These are phyloP conservation scores for Amblyopsis rosae DNA, from an alignment of 2,113 vertebrate genomes.

Conservation along the genomic window DNA sequence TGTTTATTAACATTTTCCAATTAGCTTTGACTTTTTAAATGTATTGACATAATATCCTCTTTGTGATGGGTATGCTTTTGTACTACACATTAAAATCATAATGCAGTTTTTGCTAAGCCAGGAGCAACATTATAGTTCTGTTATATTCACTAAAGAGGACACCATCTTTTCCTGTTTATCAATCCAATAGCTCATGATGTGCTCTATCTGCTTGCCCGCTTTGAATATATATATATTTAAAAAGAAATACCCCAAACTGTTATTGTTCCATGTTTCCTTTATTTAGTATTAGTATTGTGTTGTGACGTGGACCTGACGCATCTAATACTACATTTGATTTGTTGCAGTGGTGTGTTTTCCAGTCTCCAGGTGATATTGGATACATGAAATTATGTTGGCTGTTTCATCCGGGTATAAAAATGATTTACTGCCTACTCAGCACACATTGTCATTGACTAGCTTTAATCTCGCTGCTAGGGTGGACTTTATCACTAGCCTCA, in stretches of 20 bases:
- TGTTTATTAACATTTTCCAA: constrained; percentile 39
- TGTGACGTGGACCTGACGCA: constrained; percentile 69
- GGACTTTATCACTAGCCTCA: constrained; percentile 64
- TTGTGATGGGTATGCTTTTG: constrained; percentile 65
- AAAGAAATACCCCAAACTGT: constrained; percentile 63
- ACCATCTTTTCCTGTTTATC: constrained; percentile 70
- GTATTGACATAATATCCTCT: constrained; percentile 73
- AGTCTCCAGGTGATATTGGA: constrained; percentile 71
- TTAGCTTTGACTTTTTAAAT: constrained; percentile 54
- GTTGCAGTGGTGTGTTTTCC: constrained; percentile 42
- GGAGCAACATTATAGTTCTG: constrained; percentile 73
- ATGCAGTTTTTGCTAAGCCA: constrained; percentile 73
- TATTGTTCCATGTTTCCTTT: constrained; percentile 74
- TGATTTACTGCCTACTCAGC: constrained; percentile 79
- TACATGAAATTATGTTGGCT: constrained; percentile 72
- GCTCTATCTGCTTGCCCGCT: constrained; percentile 66
- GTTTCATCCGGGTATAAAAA: constrained; percentile 79
- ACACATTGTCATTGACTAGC: constrained; percentile 73
- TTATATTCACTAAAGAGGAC: constrained; percentile 65
- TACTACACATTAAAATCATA: constrained; percentile 76
- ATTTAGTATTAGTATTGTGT: constrained; percentile 75
- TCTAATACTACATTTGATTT: constrained; percentile 76
- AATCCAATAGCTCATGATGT: constrained; percentile 77
- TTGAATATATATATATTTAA: constrained; percentile 54
- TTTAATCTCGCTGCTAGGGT: constrained; percentile 73